These are phyloP conservation scores for Sinotaia quadrata DNA, from an alignment of 2,888 invertebrate genomes.

Conservation along the genomic window DNA sequence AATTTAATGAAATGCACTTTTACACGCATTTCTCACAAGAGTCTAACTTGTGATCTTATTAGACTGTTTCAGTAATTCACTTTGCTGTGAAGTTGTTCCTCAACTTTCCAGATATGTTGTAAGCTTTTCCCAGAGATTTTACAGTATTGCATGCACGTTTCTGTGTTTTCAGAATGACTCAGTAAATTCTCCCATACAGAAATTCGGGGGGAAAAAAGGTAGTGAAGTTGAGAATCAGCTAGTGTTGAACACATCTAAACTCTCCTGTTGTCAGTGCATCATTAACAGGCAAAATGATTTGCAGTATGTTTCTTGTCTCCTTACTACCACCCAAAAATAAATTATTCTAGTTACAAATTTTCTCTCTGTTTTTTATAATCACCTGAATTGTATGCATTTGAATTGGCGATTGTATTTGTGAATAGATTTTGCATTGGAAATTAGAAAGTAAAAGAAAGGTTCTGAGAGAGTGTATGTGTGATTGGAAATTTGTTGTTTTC, in stretches of 20 bases:
- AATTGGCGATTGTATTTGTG: no score
- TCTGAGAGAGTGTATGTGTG: no score
- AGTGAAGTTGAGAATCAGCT: slow-evolving; percentile 22
- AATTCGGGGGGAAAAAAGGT: slow-evolving; percentile 26
- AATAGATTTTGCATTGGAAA: no score
- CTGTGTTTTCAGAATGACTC: slow-evolving; percentile 30
- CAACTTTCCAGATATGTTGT: slow-evolving; percentile 11
- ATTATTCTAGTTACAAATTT: slow-evolving; percentile 46
- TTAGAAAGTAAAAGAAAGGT: no score
- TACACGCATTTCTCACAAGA: no score
- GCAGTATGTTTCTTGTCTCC: slow-evolving; percentile 36
- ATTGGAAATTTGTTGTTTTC: no score
- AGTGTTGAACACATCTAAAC: not conserved
- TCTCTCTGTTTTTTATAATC: slow-evolving; percentile 20
- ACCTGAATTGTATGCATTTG: no score
- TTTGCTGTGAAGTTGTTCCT: slow-evolving; percentile 4
- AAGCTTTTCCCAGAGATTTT: slow-evolving; percentile 26
- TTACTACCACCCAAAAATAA: slow-evolving; percentile 51
- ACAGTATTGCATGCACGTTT: slow-evolving; percentile 38
- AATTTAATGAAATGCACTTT: not conserved
- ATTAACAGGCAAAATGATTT: slow-evolving; percentile 21
- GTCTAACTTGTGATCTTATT: no score
- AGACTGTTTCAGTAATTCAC: not conserved
- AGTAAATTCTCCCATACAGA: slow-evolving; percentile 25
- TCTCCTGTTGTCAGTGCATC: slow-evolving; percentile 13